A percentile compares a stretch with the other conserved stretches of the same genome.
Conservation (phyloP, 2,113 vertebrate genomes). For the Trinectes maculatus region DNA sequence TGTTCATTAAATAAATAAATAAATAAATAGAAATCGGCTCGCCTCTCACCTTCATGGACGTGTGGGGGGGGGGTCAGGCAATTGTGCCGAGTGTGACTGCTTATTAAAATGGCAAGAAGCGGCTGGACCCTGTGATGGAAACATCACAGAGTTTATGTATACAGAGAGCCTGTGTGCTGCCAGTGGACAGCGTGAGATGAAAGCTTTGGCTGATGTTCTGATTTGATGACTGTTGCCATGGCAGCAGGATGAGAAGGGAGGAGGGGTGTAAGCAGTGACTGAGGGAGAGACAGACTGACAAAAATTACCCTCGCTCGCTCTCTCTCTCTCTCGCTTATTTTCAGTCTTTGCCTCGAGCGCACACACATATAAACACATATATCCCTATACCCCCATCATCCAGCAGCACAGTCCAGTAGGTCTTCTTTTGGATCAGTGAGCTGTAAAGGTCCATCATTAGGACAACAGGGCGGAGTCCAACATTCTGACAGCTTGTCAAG, state of each 20-base stretch:
- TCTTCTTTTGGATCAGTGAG: conserved; percentile 67
- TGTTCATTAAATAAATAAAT: conserved; percentile 48
- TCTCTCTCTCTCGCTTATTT: conserved; percentile 8
- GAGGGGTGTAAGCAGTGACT: conserved; percentile 40
- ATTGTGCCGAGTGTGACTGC: conserved; percentile 24
- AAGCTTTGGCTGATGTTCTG: conserved; percentile 72
- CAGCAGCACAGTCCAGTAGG: conserved; percentile 57
- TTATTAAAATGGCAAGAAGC: conserved; percentile 59
- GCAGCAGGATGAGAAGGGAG: conserved; percentile 67
- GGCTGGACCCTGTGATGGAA: conserved; percentile 52
- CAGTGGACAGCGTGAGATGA: conserved; percentile 63
- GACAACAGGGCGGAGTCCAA: conserved; percentile 65
- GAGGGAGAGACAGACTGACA: conserved; percentile 35
- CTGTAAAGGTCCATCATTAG: conserved; percentile 78
- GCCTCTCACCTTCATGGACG: conserved; percentile 38
- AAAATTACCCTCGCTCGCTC: no score
- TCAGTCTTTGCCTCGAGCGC: conserved; percentile 11
- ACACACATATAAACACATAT: conserved; percentile 25
- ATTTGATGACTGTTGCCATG: conserved; percentile 82
- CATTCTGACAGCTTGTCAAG: conserved; percentile 74
- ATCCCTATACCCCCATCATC: conserved; percentile 39
- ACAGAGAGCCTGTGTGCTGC: conserved; percentile 66
- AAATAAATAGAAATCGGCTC: conserved; percentile 10
- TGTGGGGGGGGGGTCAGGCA: conserved; percentile 41
- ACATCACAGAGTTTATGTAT: conserved; percentile 63